Percentiles rank a stretch among this genome's conserved stretches.
Conservation (phyloP, 1,140 invertebrate species). For the Heliothis subflexa region DNA sequence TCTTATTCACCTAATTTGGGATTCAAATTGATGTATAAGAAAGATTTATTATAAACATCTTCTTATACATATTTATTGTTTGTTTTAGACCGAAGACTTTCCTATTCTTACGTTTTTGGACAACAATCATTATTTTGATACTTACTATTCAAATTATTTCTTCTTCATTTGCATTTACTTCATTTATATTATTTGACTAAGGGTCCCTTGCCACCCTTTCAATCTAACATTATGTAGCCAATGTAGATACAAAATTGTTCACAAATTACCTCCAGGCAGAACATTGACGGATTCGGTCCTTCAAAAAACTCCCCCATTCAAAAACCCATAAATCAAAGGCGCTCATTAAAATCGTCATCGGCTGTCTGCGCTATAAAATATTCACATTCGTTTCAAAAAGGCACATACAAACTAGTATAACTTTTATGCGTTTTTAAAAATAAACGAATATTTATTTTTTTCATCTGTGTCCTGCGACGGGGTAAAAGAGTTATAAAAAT, state of each 20-base stretch:
- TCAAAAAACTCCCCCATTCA: slow-evolving; percentile 33
- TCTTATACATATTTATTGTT: slow-evolving; percentile 37
- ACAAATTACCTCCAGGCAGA: background rate
- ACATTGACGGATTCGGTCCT: background rate
- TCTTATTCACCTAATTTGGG: slow-evolving; percentile 24
- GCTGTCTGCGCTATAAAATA: slow-evolving; percentile 44
- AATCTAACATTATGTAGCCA: too few species aligned
- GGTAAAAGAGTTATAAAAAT: background rate
- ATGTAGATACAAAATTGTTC: background rate
- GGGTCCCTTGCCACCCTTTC: too few species aligned
- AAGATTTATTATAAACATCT: slow-evolving; percentile 33
- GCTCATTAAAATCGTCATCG: slow-evolving; percentile 48
- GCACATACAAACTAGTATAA: slow-evolving; percentile 11
- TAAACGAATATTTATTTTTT: background rate
- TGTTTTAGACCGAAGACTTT: background rate
- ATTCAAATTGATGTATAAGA: slow-evolving; percentile 42
- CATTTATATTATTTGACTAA: too few species aligned
- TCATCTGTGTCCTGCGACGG: background rate
- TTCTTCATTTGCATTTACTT: background rate
- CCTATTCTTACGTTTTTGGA: background rate
- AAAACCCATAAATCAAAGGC: slow-evolving; percentile 41
- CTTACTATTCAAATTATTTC: background rate
- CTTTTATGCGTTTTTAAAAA: slow-evolving; percentile 17
- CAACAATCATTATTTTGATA: background rate
- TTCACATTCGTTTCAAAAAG: slow-evolving; percentile 36